These are phyloP conservation scores for Chymomyza amoena DNA, from an alignment of 2,888 invertebrate genomes.

Conservation along the genomic window DNA sequence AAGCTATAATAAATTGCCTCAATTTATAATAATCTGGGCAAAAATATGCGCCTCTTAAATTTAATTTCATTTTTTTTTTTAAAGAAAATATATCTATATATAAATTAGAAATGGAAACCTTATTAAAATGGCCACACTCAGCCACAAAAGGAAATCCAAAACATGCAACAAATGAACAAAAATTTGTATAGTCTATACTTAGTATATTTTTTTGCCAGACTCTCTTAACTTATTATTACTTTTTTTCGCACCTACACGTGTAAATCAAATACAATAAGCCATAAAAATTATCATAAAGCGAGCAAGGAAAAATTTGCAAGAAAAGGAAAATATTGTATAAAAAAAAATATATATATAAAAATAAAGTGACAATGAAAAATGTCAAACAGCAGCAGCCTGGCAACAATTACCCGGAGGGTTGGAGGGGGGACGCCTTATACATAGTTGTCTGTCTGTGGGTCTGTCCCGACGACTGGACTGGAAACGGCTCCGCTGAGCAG, in stretches of 20 bases:
- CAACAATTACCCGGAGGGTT: conserved; percentile 27
- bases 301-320: conserved; percentile 9
- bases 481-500: too few relatives aligned
- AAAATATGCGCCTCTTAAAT: background rate
- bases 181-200: too few relatives aligned
- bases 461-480: too few relatives aligned
- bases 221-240: background rate
- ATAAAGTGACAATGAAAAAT: conserved; percentile 40
- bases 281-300: conserved; percentile 63
- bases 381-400: conserved; percentile 17
- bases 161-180: background rate
- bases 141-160: background rate
- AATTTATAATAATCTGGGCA: background rate
- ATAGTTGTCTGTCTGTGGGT: conserved; percentile 59
- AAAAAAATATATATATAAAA: conserved; percentile 15
- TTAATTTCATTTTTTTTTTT: background rate
- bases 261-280: conserved; percentile 69
- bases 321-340: background rate
- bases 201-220: background rate
- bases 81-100: background rate
- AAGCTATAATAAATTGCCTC: background rate
- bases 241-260: conserved; percentile 53
- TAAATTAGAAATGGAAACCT: conserved; percentile 40
- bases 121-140: background rate
- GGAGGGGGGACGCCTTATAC: background rate